Evolutionary conservation across 2,113 vertebrate genomes (phyloP), one percentile per base, ranked within the genome.

Genomic region (Ptychochromis oligacanthus): DNA sequence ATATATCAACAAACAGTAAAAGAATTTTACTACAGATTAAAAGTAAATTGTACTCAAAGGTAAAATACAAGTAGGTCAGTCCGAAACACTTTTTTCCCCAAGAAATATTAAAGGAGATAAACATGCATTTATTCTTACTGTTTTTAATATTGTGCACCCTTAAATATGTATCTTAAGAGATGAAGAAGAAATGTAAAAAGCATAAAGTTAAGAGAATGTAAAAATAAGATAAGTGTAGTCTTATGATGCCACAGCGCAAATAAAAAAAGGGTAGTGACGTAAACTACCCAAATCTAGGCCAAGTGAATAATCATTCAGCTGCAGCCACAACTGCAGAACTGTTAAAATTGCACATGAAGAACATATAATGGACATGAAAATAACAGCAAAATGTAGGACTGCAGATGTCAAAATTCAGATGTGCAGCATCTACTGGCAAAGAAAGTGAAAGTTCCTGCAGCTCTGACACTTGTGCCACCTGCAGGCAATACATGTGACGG

Each of bases 231-330:
- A 54, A 72, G 6, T 54, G 46, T 34, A n/a, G 46, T n/a, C 6
- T 34, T 72, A 17, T 54, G 46, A 34, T 34, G 26, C 26, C 2
- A 4, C 67, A 72, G 28, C 43, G 20, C 65, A 72, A 26, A 72
- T 17, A 3, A 6, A 24, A 17, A 52, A 46, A 52, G 24, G 24
- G 11, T 54, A 72, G 67, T 72, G 67, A 72, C 11, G 26, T 72
- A 52, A 72, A 54, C 67, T 52, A 28, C 46, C 18, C 43, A 72
- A 72, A 72, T 72, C 26, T 72, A 72, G 67, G 67, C 67, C 67
- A 72, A 31, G 26, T 54, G 9, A 34, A n/a, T 28, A 54, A 26
- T 72, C 46, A 72, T 34, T 72, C 46, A 54, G 31, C 67, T 52
- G 46, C 65, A 52, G 65, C 46, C 2, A 0, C 67, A 20, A 72